Percentiles rank a stretch among this genome's conserved stretches.
Conservation (phyloP, 37 sponge, comb jelly and placozoan species). For the Beroe forskalii region DNA sequence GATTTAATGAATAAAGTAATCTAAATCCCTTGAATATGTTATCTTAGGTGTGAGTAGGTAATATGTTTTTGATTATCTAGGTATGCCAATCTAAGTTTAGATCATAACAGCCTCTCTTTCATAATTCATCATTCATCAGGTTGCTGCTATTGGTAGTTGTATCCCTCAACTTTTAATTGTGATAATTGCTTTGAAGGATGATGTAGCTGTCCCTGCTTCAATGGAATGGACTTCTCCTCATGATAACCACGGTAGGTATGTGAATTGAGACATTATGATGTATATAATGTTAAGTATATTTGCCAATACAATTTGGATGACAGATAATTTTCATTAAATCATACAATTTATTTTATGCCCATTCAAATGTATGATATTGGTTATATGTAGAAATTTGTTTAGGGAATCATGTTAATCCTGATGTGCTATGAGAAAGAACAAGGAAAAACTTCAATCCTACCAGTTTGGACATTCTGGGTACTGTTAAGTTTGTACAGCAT, state of each 20-base stretch:
- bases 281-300: no score
- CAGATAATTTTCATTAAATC: no score
- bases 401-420: constrained; percentile 5
- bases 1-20: no score
- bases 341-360: neutral
- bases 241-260: constrained; percentile 33
- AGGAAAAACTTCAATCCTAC: neutral
- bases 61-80: no score
- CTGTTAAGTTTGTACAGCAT: neutral
- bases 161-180: constrained; percentile 16
- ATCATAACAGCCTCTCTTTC: neutral
- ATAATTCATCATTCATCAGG: neutral
- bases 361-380: neutral
- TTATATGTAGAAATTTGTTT: neutral
- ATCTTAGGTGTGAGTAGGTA: no score
- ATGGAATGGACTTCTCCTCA: constrained; percentile 7
- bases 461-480: constrained; percentile 52
- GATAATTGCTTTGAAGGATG: neutral
- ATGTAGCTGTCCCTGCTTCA: constrained; percentile 6
- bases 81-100: no score
- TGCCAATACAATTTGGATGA: no score
- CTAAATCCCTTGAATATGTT: no score
- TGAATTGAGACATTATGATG: neutral
- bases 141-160: constrained; percentile 7
- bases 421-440: constrained; percentile 6